phyloP scores from a whole-genome alignment of 1,140 invertebrate genomes.

The Ceratina calcarata region DNA sequence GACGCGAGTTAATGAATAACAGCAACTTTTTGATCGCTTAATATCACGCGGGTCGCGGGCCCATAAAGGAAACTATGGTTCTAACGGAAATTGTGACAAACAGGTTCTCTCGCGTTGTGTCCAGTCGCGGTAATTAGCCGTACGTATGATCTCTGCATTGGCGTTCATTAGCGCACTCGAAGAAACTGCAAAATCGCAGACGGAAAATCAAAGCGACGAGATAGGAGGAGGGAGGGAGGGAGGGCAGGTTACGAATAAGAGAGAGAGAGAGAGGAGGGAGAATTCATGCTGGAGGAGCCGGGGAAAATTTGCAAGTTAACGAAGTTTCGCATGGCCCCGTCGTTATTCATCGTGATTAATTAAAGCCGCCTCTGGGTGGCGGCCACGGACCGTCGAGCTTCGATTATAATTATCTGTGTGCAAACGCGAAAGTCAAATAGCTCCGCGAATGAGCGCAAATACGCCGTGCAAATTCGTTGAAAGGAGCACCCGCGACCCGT shows the following conservation, averaged over 20 bases:
- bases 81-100: neutral
- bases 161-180: conserved; percentile 25
- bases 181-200: conserved; percentile 13
- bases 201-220: conserved; percentile 16
- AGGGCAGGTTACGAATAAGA: neutral
- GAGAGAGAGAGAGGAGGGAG: neutral
- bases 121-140: no score
- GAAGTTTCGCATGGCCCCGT: conserved; percentile 34
- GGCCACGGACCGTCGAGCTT: conserved; percentile 29
- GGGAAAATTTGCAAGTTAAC: conserved; percentile 47
- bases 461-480: conserved; percentile 42
- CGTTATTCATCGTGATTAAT: conserved; percentile 53
- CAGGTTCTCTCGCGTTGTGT: neutral
- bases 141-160: neutral
- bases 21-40: no score
- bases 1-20: no score
- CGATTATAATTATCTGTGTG: conserved; percentile 52
- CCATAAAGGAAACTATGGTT: no score
- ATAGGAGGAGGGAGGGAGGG: neutral
- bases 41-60: no score
- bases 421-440: conserved; percentile 48
- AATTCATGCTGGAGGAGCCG: conserved; percentile 4
- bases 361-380: conserved; percentile 25
- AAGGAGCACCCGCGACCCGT: conserved; percentile 18
- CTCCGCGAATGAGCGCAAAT: conserved; percentile 34